Evolutionary conservation across 2,113 vertebrate genomes (phyloP), one percentile per base, ranked within the genome.

Genomic region (Siniperca knerii): DNA sequence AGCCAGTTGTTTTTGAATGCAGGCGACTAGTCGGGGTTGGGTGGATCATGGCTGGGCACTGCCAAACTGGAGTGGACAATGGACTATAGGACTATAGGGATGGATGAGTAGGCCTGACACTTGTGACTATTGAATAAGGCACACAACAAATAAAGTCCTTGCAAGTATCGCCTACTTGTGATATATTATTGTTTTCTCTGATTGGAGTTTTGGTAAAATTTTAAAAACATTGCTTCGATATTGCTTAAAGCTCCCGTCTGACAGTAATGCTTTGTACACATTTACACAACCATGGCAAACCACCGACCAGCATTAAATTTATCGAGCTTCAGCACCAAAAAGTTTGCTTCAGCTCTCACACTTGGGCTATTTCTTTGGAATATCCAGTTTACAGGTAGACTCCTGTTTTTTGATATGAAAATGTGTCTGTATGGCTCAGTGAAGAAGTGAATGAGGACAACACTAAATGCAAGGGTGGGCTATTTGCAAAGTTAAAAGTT

Each of bases 251-350:
- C 29, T 29, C 29, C 29, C 29, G 2, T 29, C 29, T 29, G 29
- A 60, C 48, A 64, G 20, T 52, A 50, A 33, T 20, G 23, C 21
- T 42, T 48, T 67, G 44, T 48, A 67, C 67, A 77, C 20, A 1
- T 78, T 58, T 23, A n/a, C 23, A 83, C 48, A 76, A 75, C 65
- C 44, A 79, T 33, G 21, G 66, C 37, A 58, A 29, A 75, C 70
- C 73, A 70, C 75, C 83, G 73, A 77, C 55, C 82, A 75, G n/a
- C 50, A 58, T 84, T 84, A 75, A 25, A 68, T 40, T 61, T 55
- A 89, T 88, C 10, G 2, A 81, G 79, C 66, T 61, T 62, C 58
- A 71, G 29, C 77, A 72, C 87, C 77, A 87, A 81, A 87, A 46
- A 69, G 2, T 75, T 48, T 54, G 50, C 70, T 54, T 79, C 61